Evolutionary conservation across 2,888 invertebrate genomes (phyloP).

Genomic region (Agrochola macilenta): DNA sequence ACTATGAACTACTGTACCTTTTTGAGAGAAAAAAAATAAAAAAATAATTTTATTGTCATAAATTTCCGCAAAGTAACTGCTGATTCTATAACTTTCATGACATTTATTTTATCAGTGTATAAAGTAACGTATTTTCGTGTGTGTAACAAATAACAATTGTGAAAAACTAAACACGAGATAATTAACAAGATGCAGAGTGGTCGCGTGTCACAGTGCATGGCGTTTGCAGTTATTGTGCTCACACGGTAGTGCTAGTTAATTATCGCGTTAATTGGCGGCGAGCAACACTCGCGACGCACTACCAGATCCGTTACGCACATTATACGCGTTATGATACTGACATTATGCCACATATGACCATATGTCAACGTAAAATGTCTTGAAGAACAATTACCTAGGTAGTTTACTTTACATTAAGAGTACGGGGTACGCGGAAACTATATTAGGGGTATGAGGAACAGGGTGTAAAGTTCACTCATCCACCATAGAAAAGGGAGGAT

Average conservation of each 20-base stretch:
- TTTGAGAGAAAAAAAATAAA: too few species aligned
- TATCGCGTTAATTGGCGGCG: slow-evolving; percentile 31
- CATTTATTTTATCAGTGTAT: not conserved
- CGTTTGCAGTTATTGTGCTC: slow-evolving; percentile 3
- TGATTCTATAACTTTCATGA: not conserved
- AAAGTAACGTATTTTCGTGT: not conserved
- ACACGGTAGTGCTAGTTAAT: slow-evolving; percentile 28
- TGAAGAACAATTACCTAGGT: not conserved
- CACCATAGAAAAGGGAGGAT: too few species aligned
- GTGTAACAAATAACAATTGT: not conserved
- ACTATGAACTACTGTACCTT: too few species aligned
- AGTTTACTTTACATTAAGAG: not conserved
- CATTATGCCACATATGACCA: slow-evolving; percentile 17
- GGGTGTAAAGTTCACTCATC: too few species aligned
- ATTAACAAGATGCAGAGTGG: not conserved
- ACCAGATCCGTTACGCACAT: slow-evolving; percentile 31
- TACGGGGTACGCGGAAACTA: too few species aligned
- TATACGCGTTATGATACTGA: slow-evolving; percentile 32
- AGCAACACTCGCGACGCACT: slow-evolving; percentile 18
- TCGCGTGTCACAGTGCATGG: not conserved
- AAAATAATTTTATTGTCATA: too few species aligned
- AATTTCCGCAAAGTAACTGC: not conserved
- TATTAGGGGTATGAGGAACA: too few species aligned
- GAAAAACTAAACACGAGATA: not conserved
- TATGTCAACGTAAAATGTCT: not conserved